A percentile compares a stretch with the other conserved stretches of the same genome.
Conservation (phyloP, 2,113 vertebrate species). For the Cryptotis parvus region DNA sequence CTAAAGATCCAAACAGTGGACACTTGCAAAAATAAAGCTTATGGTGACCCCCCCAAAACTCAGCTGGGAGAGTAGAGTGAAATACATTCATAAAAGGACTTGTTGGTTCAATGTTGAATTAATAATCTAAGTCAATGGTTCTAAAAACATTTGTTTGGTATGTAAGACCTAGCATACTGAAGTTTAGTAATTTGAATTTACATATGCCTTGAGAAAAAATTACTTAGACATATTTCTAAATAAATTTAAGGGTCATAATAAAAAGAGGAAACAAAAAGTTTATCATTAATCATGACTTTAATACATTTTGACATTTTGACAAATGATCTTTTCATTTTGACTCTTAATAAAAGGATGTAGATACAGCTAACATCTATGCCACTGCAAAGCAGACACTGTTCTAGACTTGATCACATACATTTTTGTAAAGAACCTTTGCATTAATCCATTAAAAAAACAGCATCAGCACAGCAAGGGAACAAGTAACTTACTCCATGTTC, state of each 20-base stretch:
- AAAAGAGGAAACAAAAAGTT: background rate
- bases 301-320: background rate
- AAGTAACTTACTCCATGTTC: background rate
- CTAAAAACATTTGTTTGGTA: background rate
- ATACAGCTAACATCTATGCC: background rate
- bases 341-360: background rate
- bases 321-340: no score
- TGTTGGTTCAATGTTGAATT: background rate
- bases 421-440: background rate
- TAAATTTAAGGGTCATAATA: background rate
- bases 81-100: background rate
- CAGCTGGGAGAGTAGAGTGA: background rate
- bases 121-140: background rate
- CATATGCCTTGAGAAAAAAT: background rate
- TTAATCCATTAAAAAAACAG: background rate
- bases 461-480: background rate
- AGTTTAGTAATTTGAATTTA: no score
- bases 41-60: background rate
- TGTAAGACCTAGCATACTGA: background rate
- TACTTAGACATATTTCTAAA: background rate
- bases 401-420: background rate
- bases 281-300: background rate
- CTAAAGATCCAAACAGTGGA: background rate
- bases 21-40: background rate
- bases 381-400: background rate